Conservation (phyloP, 2,888 invertebrate species). For the Nephrotoma appendiculata region DNA sequence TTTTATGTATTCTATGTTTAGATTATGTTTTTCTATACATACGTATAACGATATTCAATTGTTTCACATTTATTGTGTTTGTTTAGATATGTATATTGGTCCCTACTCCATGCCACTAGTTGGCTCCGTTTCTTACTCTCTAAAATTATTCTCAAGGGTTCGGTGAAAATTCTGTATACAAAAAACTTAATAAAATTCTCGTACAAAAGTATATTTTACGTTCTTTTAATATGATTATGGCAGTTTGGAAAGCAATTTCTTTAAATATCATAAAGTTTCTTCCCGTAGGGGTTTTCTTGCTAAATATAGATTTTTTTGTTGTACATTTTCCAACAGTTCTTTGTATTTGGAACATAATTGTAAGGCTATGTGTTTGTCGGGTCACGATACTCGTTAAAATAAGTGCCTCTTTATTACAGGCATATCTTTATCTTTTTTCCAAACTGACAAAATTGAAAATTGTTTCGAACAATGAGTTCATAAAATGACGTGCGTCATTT, state of each 20-base stretch:
- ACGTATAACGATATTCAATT: not conserved
- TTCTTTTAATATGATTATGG: not conserved
- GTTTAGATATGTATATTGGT: not conserved
- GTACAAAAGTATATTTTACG: not conserved
- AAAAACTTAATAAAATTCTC: not conserved
- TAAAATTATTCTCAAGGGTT: not conserved
- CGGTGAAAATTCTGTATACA: not conserved
- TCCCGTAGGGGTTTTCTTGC: not conserved
- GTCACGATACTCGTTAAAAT: too few species aligned
- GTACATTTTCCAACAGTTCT: too few species aligned
- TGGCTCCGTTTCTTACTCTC: not conserved
- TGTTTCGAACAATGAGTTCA: too few species aligned
- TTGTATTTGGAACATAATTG: too few species aligned
- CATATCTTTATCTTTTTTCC: too few species aligned
- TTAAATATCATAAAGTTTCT: not conserved
- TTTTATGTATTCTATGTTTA: not conserved
- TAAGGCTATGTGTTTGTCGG: too few species aligned
- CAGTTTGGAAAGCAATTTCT: not conserved
- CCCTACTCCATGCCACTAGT: not conserved
- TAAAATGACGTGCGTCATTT: too few species aligned
- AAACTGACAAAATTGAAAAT: too few species aligned
- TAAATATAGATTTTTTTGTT: too few species aligned
- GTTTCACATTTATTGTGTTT: not conserved
- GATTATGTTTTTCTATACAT: not conserved
- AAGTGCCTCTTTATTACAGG: too few species aligned